Conservation (phyloP, 1,140 invertebrate genomes). For the Drosophila biarmipes region DNA sequence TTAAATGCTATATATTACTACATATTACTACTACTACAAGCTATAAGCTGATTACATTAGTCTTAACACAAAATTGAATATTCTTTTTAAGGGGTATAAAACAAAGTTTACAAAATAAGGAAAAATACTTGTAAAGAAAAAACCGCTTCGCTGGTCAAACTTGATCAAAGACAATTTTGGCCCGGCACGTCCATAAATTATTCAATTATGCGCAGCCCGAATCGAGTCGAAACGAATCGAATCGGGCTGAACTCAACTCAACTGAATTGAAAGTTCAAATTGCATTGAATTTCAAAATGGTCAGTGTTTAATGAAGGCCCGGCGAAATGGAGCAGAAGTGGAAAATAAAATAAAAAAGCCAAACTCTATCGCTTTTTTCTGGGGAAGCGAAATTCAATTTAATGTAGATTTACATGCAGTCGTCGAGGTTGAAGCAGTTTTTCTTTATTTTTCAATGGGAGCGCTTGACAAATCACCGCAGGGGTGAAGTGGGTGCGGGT, state of each 20-base stretch:
- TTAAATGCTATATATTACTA: too few relatives aligned
- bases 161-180: conserved; percentile 68
- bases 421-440: conserved; percentile 47
- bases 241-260: conserved; percentile 40
- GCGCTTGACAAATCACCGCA: conserved; percentile 74
- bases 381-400: conserved; percentile 70
- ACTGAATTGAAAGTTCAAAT: conserved; percentile 65
- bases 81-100: neutral
- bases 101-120: neutral
- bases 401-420: conserved; percentile 78
- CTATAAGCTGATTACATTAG: too few relatives aligned
- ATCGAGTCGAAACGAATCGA: conserved; percentile 45
- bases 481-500: neutral
- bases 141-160: conserved; percentile 32
- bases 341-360: conserved; percentile 27
- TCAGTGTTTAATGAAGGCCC: conserved; percentile 73
- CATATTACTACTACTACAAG: too few relatives aligned
- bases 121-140: conserved; percentile 23
- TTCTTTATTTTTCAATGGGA: conserved; percentile 64
- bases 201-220: conserved; percentile 75
- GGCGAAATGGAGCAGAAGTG: conserved; percentile 65
- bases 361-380: conserved; percentile 32
- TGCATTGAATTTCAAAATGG: conserved; percentile 81
- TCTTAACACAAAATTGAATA: too few relatives aligned
- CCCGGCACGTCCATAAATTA: conserved; percentile 65